These are phyloP conservation scores for Amiota communis DNA, from an alignment of 2,888 invertebrate genomes.

Conservation along the genomic window DNA sequence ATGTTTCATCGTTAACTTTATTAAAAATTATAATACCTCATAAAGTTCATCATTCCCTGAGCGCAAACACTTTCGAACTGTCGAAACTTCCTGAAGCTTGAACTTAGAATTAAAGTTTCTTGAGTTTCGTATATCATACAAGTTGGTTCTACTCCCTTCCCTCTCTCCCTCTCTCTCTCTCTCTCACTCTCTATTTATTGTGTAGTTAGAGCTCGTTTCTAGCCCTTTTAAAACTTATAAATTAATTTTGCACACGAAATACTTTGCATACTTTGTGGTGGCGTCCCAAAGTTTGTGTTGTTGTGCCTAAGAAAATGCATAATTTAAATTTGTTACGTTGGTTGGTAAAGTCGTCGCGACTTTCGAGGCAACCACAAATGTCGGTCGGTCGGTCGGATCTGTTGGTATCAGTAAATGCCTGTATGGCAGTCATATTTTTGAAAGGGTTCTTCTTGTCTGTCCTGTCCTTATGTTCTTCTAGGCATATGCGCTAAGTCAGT, in stretches of 20 bases:
- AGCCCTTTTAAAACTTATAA: slow-evolving; percentile 51
- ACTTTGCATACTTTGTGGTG: slow-evolving; percentile 47
- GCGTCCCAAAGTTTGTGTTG: background rate
- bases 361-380: background rate
- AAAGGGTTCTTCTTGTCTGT: too few species aligned
- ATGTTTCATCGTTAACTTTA: slow-evolving; percentile 41
- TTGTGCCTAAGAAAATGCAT: slow-evolving; percentile 24
- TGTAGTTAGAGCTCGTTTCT: background rate
- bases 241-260: slow-evolving; percentile 61
- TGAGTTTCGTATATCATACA: background rate
- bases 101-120: slow-evolving; percentile 6
- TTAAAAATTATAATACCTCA: slow-evolving; percentile 45
- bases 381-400: background rate
- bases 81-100: background rate
- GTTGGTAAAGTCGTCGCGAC: background rate
- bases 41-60: slow-evolving; percentile 16
- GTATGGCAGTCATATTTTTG: too few species aligned
- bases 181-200: too few species aligned
- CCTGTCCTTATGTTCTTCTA: too few species aligned
- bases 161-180: too few species aligned
- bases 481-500: slow-evolving; percentile 45
- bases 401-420: too few species aligned
- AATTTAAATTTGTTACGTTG: slow-evolving; percentile 11
- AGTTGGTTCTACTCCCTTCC: too few species aligned
- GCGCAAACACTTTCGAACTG: slow-evolving; percentile 1